Evolutionary conservation across 2,113 vertebrate species (phyloP), one percentile per base, ranked within the genome.

Genomic region (Sprattus sprattus): DNA sequence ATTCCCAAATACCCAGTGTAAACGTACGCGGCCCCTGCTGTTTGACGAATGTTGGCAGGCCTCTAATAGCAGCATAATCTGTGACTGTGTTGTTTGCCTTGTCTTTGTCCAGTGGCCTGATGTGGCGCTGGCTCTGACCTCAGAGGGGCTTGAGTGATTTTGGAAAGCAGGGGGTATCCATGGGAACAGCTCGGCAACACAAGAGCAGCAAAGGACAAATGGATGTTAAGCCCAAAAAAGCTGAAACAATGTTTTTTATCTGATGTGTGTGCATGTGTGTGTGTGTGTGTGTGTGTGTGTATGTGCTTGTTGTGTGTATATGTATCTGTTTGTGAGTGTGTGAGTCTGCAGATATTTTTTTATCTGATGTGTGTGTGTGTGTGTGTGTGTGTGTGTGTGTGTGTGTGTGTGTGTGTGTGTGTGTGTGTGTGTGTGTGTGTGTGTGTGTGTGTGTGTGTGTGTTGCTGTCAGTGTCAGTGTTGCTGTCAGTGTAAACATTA

Each of bases 401-500:
- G 11, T 39, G 25, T 50, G 6, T 39, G 32, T 83, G 1, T 54
- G 82, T 82, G 28, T 85, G 25, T 80, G 8, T 81, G 83, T 81
- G 4, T 85, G 88, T 7, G 16, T 13, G 16, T 86, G 67, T 64
- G 28, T 78, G n/a, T 78, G 22, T 20, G 18, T 67, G 10, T 39
- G 11, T 50, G 0, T 54, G n/a, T 84, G 45, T 47, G 16, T 81
- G 7, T 44, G 50, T 28, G n/a, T 7, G 18, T 20, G 22, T n/a
- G n/a, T n/a, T n/a, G n/a, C n/a, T n/a, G n/a, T n/a, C n/a, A n/a
- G n/a, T n/a, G n/a, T n/a, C 20, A 22, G 54, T 20, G 6, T 60
- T 60, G 54, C 54, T 85, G 87, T 83, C 81, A 64, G 87, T 80
- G 49, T 83, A 81, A 86, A 87, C 18, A 50, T 9, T 81, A 54